These are phyloP conservation scores for Entomobrya multifasciata DNA, from an alignment of 2,888 invertebrate genomes.

Conservation along the genomic window DNA sequence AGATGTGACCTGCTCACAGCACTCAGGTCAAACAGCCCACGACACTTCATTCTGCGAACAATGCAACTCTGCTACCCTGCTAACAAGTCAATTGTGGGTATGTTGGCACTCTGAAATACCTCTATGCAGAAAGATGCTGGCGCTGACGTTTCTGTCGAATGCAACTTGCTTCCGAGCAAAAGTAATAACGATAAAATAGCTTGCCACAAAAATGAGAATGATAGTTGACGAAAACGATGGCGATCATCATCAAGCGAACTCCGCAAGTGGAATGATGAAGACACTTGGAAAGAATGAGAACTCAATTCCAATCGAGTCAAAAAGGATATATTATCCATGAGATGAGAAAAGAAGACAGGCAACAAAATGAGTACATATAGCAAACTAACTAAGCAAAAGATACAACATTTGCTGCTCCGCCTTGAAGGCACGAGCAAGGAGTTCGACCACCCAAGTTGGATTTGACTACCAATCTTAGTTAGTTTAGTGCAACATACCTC, in stretches of 20 bases:
- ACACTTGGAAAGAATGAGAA: conserved; percentile 79
- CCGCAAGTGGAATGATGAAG: conserved; percentile 79
- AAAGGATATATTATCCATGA: conserved; percentile 74
- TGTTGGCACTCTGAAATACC: background rate
- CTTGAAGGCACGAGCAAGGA: conserved; percentile 80
- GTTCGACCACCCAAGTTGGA: conserved; percentile 79
- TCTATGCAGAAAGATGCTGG: conserved; percentile 43
- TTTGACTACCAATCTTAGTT: conserved; percentile 80
- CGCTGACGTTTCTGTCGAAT: conserved; percentile 48
- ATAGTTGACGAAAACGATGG: conserved; percentile 64
- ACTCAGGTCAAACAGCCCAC: conserved; percentile 50
- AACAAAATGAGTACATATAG: conserved; percentile 73
- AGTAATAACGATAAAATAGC: conserved; percentile 31
- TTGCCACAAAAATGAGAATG: conserved; percentile 37
- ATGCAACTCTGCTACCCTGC: background rate
- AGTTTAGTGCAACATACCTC: conserved; percentile 75
- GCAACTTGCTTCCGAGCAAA: background rate
- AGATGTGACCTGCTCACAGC: conserved; percentile 47
- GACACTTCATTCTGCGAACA: conserved; percentile 19
- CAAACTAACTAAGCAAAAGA: conserved; percentile 75
- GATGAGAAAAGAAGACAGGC: conserved; percentile 70
- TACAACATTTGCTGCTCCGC: conserved; percentile 78
- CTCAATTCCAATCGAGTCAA: conserved; percentile 79
- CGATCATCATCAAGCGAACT: conserved; percentile 71
- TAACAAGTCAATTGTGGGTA: background rate